phyloP scores from a whole-genome alignment of 2,113 vertebrate species.

The Dasypus novemcinctus region DNA sequence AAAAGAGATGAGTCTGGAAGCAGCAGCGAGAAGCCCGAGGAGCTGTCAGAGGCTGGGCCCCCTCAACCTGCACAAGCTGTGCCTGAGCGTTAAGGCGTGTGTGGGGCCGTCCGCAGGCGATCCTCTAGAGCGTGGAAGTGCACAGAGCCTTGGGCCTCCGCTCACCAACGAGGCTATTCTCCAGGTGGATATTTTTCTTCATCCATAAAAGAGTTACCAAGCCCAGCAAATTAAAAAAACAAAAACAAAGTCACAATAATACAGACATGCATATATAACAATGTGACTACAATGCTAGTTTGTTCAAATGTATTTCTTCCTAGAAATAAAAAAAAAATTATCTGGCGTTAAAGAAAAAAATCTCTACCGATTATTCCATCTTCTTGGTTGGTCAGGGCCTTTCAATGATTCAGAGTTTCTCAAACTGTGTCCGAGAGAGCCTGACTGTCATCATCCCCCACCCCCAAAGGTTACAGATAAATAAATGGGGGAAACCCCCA shows the following conservation, averaged over 20 bases:
- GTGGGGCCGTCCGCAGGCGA: no score
- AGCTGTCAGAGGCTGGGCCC: fast-evolving
- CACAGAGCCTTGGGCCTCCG: fast-evolving
- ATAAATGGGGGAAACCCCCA: background rate
- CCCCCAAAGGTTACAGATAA: background rate
- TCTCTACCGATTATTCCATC: background rate
- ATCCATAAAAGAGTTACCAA: background rate
- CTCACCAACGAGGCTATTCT: background rate
- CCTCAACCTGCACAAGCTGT: background rate
- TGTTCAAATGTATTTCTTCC: constrained; percentile 23
- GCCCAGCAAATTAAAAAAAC: background rate
- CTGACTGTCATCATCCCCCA: background rate
- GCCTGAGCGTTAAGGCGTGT: background rate
- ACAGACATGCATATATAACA: background rate
- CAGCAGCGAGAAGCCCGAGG: background rate
- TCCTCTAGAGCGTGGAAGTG: fast-evolving
- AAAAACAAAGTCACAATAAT: no score
- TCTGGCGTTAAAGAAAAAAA: background rate
- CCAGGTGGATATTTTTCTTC: background rate
- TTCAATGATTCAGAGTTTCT: background rate
- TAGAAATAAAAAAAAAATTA: constrained; percentile 43
- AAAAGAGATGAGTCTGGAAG: constrained; percentile 80
- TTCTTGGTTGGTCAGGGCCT: background rate
- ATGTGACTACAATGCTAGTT: background rate
- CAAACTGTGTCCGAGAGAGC: background rate